Evolutionary conservation across 2,888 invertebrate species (phyloP), one percentile per base, ranked within the genome.

Genomic region (Harmothoe impar): DNA sequence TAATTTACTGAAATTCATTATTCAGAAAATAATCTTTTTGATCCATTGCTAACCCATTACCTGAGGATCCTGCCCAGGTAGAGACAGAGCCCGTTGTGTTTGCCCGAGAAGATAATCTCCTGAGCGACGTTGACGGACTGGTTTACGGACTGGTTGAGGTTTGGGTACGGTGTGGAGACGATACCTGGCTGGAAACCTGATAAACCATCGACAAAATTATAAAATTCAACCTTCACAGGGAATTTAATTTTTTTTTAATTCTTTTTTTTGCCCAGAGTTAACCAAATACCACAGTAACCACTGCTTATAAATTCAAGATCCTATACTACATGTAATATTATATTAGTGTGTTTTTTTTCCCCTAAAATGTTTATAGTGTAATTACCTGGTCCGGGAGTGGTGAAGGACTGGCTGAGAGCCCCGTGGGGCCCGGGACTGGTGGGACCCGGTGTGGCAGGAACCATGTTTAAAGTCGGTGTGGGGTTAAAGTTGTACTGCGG

Each of bases 61-160:
- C 95, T 96, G 29, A 99, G 96, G 93, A 99, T 97, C 93, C 99
- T 97, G 33, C 98, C 97, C 23, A 99, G 97, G 95, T 98, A 98
- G 77, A 99, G 97, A 96, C 99, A 99, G 15, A 99, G 97, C 0
- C 98, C 99, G 95, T 99, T 98, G 95, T 99, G 99, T 95, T 98
- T 98, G 0, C 98, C 97, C 0, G 98, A 98, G 95, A 96, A 96
- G 10, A 94, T 93, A 33, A 95, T 93, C 81, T 96, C 95, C 25
- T 84, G 68, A 7, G 31, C 54, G 56, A 29, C 52, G 15, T 15
- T 91, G 92, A 35, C 92, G 0, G 86, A 86, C 84, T 91, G 31
- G 90, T 91, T 62, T 92, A 89, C 15, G 91, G 91, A 23, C 91
- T 31, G 89, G 89, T 54, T 72, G 23, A 89, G 12, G 89, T 89